phyloP scores from a whole-genome alignment of 2,113 vertebrate genomes.

The Bos javanicus region DNA sequence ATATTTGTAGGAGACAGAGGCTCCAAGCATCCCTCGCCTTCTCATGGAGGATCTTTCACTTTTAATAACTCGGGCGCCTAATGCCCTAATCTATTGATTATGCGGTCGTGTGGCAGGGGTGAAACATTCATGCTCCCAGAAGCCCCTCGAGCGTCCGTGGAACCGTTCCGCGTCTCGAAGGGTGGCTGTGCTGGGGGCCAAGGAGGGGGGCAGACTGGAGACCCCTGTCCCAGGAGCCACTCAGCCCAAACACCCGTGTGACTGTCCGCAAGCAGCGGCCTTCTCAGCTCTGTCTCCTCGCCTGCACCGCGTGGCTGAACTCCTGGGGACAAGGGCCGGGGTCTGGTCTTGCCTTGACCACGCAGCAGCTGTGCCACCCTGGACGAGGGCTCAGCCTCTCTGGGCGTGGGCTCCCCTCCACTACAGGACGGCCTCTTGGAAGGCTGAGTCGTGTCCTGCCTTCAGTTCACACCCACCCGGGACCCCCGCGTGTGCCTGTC shows the following conservation, averaged over 20 bases:
- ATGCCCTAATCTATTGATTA: conserved; percentile 78
- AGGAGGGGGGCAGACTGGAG: no score
- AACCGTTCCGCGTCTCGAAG: fast-evolving
- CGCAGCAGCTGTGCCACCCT: fast-evolving
- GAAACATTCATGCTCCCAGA: not conserved
- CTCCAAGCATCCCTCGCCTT: conserved; percentile 61
- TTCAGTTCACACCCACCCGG: fast-evolving
- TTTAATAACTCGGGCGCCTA: conserved; percentile 77
- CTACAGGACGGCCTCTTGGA: fast-evolving
- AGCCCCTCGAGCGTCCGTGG: fast-evolving
- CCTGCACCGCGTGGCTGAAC: fast-evolving
- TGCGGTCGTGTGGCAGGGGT: not conserved
- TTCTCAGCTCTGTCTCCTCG: fast-evolving
- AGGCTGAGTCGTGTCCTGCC: fast-evolving
- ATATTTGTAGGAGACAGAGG: conserved; percentile 74
- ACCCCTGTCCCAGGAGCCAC: no score
- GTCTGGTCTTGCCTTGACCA: not conserved
- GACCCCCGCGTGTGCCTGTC: fast-evolving
- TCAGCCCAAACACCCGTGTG: fast-evolving
- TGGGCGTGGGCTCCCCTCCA: fast-evolving
- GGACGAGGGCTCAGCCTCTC: fast-evolving
- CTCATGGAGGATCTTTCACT: conserved; percentile 73
- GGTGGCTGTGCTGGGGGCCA: no score
- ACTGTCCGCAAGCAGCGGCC: fast-evolving
- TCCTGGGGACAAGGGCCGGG: fast-evolving